Evolutionary conservation across 2,113 vertebrate genomes (phyloP), one percentile per base, ranked within the genome.

Genomic region (Clupea harengus): DNA sequence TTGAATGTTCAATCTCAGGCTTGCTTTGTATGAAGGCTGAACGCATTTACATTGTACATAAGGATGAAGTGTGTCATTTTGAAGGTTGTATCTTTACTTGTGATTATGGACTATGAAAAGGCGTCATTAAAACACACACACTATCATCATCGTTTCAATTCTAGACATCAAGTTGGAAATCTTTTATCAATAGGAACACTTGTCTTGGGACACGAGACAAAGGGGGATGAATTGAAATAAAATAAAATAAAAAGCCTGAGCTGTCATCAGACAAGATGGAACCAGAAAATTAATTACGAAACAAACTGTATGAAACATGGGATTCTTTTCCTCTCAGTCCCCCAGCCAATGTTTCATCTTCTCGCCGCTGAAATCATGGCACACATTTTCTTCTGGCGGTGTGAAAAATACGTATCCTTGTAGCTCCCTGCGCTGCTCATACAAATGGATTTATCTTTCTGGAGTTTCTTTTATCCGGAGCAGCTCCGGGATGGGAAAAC

Each of bases 261-360:
- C 84, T 83, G 49, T 82, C 85, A 87, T 81, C 54, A 45, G 85
- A 85, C 15, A 83, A 90, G 87, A 94, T 88, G 91, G 94, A 85
- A 39, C 92, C 93, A 92, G 89, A 87, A 94, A 94, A 90, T 93
- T 93, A 94, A 94, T 94, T 87, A 92, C 89, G 89, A 94, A 90
- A 88, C 89, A 90, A 87, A 84, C 85, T 89, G 22, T 54, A 39
- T 39, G 39, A 39, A 39, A 39, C 1, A 39, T 91, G 83, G 89
- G 88, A 92, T 88, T 86, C 87, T 84, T 28, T 72, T 32, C 4
- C n/a, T 64, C 22, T 22, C 89, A 86, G 89, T 87, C n/a, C 72
- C 46, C 32, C 84, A 88, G 89, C 81, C 85, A 89, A 45, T 67
- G 86, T 92, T 91, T 92, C 82, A 90, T 92, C 87, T 89, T 72